phyloP scores from a whole-genome alignment of 1,140 invertebrate species.

The Drosophila grimshawi region DNA sequence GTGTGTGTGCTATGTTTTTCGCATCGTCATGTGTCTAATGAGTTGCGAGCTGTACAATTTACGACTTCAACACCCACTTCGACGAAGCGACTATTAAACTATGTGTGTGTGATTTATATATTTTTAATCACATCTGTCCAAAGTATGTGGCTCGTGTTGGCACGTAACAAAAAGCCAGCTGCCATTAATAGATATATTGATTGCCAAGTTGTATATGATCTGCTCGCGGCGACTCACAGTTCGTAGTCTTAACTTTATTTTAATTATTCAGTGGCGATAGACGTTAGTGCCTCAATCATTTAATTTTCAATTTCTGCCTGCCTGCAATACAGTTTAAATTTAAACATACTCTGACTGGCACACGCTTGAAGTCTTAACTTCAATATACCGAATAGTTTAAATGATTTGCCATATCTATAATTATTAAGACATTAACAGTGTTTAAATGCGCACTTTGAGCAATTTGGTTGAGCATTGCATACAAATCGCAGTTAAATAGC shows the following conservation, averaged over 20 bases:
- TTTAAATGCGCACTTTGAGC: conserved; percentile 34
- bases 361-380: conserved; percentile 51
- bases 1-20: conserved; percentile 14
- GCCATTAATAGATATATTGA: conserved; percentile 42
- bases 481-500: conserved; percentile 27
- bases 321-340: conserved; percentile 38
- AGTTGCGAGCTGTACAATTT: conserved; percentile 1
- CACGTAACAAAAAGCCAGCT: conserved; percentile 14
- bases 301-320: neutral
- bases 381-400: conserved; percentile 40
- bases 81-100: conserved; percentile 27
- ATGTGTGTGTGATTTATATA: neutral
- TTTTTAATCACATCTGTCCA: neutral
- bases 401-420: conserved; percentile 56
- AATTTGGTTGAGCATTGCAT: conserved; percentile 41
- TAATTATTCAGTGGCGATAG: conserved; percentile 34
- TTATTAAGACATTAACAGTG: conserved; percentile 71
- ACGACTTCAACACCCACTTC: conserved; percentile 12
- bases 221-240: conserved; percentile 19
- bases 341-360: conserved; percentile 23
- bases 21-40: conserved; percentile 35
- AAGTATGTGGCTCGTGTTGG: conserved; percentile 19
- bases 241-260: conserved; percentile 15
- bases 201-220: conserved; percentile 47
- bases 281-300: neutral